Conservation (phyloP, 2,888 invertebrate species). For the Dicyrtomina minuta region DNA sequence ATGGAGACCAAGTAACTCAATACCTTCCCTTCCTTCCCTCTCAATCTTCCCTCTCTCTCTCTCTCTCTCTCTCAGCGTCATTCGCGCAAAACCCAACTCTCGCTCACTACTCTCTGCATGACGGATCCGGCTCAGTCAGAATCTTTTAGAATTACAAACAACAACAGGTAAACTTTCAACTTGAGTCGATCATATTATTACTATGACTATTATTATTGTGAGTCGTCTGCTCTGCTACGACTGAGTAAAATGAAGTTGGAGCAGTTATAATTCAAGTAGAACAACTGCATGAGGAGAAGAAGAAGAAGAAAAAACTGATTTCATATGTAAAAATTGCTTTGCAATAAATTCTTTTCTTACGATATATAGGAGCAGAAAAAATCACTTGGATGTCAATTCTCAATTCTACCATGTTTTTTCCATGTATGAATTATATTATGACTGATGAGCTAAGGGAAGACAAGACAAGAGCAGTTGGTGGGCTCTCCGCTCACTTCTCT, state of each 20-base stretch:
- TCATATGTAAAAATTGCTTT: constrained; percentile 27
- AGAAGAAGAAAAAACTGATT: neutral
- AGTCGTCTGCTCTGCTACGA: neutral
- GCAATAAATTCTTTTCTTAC: constrained; percentile 24
- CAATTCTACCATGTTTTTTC: neutral
- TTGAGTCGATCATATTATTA: neutral
- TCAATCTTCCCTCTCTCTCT: neutral
- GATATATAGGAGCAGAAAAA: constrained; percentile 1
- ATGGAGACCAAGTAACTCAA: neutral
- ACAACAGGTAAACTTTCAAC: constrained; percentile 1
- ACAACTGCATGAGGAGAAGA: constrained; percentile 5
- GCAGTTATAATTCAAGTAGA: neutral
- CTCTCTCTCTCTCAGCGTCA: no score
- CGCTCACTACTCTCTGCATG: neutral
- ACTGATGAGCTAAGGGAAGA: constrained; percentile 25
- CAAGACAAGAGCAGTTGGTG: constrained; percentile 21
- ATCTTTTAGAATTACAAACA: neutral
- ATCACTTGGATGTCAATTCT: constrained; percentile 10
- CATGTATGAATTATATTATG: constrained; percentile 18
- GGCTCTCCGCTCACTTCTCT: neutral
- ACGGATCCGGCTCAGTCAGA: constrained; percentile 24
- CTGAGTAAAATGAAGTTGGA: neutral
- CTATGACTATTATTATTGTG: neutral
- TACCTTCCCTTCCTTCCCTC: neutral
- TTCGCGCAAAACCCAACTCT: no score